phyloP scores from a whole-genome alignment of 2,888 invertebrate genomes.

The Agrilus cyanescens region DNA sequence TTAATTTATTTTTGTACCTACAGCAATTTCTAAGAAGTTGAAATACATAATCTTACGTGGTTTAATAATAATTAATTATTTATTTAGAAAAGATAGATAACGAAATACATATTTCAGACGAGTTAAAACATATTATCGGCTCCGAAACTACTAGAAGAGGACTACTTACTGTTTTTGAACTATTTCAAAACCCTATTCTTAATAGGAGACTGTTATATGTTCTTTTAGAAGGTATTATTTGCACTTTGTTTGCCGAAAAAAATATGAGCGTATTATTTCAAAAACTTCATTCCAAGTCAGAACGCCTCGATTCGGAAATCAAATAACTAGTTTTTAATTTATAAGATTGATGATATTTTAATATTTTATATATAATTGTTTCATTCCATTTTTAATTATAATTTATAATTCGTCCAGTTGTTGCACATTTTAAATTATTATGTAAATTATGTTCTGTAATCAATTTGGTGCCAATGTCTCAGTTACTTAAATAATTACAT shows the following conservation, averaged over 20 bases:
- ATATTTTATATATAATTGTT: neutral
- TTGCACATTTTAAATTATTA: too few relatives aligned
- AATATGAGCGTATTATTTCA: slow-evolving; percentile 59
- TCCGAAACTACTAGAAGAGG: slow-evolving; percentile 78
- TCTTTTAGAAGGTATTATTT: slow-evolving; percentile 67
- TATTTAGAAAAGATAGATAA: neutral
- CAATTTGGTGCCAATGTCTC: too few relatives aligned
- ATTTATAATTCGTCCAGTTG: too few relatives aligned
- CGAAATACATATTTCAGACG: slow-evolving; percentile 46
- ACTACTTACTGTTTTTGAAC: slow-evolving; percentile 70
- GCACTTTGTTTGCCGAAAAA: slow-evolving; percentile 69
- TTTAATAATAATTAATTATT: neutral
- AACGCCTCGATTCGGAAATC: slow-evolving; percentile 22
- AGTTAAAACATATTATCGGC: slow-evolving; percentile 80
- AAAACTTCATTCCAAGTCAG: slow-evolving; percentile 58
- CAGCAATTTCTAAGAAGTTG: too few relatives aligned
- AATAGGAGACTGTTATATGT: slow-evolving; percentile 77
- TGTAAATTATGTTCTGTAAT: too few relatives aligned
- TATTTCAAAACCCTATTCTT: slow-evolving; percentile 75
- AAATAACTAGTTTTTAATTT: neutral
- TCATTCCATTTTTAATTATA: neutral
- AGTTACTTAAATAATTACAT: too few relatives aligned
- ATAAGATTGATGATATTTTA: neutral
- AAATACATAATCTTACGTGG: too few relatives aligned
- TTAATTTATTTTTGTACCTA: too few relatives aligned